Evolutionary conservation across 2,113 vertebrate genomes (phyloP), one percentile per base, ranked within the genome.

Genomic region (Hippocampus guttulatus): DNA sequence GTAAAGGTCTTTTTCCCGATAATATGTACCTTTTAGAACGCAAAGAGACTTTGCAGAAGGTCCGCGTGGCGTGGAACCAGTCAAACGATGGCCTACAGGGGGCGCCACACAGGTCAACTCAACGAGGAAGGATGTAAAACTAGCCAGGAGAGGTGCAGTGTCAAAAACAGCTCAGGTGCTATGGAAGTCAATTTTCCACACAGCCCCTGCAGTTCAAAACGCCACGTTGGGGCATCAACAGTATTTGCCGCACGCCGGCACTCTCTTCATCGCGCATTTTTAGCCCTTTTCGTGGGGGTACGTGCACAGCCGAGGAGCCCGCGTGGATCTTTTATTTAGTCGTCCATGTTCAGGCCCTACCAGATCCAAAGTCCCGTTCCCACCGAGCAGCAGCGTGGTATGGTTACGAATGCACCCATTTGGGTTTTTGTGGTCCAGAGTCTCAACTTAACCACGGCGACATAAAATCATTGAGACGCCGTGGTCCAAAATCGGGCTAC

Each of bases 261-360:
- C n/a, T 21, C 51, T 57, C 8, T 25, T 25, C 4, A 57, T 25
- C 55, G 65, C 65, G 76, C 70, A 61, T 41, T 70, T 87, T 87
- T 84, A 88, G 84, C 86, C 87, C 86, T 90, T 87, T 61, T 82
- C 76, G 80, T 75, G 79, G 79, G 68, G 61, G 30, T 27, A 30
- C 21, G 41, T 67, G 77, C 69, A 75, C 67, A 58, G 74, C 70
- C 75, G 18, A 64, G 41, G 61, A n/a, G 63, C 71, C 85, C 80
- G 73, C 69, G 41, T 38, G 14, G 73, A 51, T 79, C 71, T 25
- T 58, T 12, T 60, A 11, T 25, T 30, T n/a, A 54, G 25, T 66
- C 15, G 47, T 73, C 58, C 58, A 23, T 52, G 65, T 1, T 62
- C 61, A 64, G 68, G 65, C 30, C 43, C 18, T 43, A 18, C 51